Evolutionary conservation across 2,888 invertebrate species (phyloP).

Genomic region (Rhagonycha fulva): DNA sequence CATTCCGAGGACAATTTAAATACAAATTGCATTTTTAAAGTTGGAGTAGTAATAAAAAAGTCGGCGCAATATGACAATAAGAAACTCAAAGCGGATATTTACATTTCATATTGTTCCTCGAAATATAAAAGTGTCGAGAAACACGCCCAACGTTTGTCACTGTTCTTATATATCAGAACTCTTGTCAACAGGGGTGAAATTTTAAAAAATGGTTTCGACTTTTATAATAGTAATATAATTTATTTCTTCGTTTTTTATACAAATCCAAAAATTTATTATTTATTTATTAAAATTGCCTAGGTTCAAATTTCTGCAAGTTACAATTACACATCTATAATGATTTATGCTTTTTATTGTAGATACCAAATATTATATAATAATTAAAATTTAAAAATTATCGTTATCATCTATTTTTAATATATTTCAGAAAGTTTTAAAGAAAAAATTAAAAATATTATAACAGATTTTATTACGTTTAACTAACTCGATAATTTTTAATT

Average conservation of each 20-base stretch:
- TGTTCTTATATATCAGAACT: constrained; percentile 17
- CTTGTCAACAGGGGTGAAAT: constrained; percentile 16
- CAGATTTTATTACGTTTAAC: too few species aligned
- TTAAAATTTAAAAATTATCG: too few species aligned
- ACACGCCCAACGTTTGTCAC: constrained; percentile 31
- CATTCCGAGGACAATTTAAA: constrained; percentile 43
- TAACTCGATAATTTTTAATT: too few species aligned
- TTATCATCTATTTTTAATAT: too few species aligned
- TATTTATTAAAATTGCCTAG: not conserved
- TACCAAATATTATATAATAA: too few species aligned
- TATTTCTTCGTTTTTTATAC: not conserved
- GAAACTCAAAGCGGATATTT: constrained; percentile 43
- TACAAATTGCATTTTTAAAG: constrained; percentile 48
- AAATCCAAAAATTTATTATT: not conserved
- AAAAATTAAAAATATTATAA: too few species aligned
- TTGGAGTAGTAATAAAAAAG: constrained; percentile 44
- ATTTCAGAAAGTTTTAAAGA: too few species aligned
- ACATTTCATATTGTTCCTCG: constrained; percentile 35
- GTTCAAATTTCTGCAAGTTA: too few species aligned
- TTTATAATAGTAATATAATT: not conserved
- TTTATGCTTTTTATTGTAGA: too few species aligned
- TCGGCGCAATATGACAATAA: constrained; percentile 45
- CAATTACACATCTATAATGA: too few species aligned
- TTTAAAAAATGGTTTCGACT: not conserved
- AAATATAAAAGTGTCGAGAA: constrained; percentile 28